Conservation (phyloP, 2,797 vertebrate species). For the Holocentrus rufus region DNA sequence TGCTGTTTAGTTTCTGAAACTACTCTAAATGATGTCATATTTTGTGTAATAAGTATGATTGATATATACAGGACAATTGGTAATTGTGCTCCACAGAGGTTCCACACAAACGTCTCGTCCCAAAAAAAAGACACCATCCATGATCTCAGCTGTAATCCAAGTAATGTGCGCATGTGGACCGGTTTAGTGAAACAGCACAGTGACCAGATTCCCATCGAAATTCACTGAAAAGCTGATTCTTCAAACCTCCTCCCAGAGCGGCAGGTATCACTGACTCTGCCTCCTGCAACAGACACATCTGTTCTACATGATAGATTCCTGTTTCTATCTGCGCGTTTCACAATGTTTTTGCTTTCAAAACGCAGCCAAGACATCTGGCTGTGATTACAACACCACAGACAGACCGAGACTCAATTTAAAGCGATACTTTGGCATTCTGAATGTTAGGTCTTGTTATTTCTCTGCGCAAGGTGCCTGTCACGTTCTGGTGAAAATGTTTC, state of each 20-base stretch:
- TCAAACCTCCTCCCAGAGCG: not conserved
- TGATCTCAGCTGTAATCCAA: no score
- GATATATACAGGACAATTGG: no score
- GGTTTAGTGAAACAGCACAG: not conserved
- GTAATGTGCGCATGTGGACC: no score
- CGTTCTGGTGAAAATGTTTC: conserved; percentile 4
- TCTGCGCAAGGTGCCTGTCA: conserved; percentile 1
- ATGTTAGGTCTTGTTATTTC: conserved; percentile 1
- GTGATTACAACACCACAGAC: conserved; percentile 63
- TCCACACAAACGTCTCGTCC: no score
- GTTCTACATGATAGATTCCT: conserved; percentile 16
- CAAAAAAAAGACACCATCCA: no score
- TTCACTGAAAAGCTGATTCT: not conserved
- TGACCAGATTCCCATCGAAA: not conserved
- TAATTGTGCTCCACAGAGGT: no score
- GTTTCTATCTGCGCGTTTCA: conserved; percentile 30
- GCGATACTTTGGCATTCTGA: conserved; percentile 20
- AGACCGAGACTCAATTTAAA: conserved; percentile 25
- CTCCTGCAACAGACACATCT: conserved; percentile 20
- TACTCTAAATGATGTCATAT: no score
- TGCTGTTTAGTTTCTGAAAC: no score
- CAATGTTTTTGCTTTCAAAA: conserved; percentile 24
- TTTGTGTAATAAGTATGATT: no score
- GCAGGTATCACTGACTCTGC: conserved; percentile 6
- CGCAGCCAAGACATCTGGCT: conserved; percentile 23